Base-by-base conservation (phyloP, 37 sponge, comb jelly and placozoan genomes). In the Hormiphora californensis region DNA sequence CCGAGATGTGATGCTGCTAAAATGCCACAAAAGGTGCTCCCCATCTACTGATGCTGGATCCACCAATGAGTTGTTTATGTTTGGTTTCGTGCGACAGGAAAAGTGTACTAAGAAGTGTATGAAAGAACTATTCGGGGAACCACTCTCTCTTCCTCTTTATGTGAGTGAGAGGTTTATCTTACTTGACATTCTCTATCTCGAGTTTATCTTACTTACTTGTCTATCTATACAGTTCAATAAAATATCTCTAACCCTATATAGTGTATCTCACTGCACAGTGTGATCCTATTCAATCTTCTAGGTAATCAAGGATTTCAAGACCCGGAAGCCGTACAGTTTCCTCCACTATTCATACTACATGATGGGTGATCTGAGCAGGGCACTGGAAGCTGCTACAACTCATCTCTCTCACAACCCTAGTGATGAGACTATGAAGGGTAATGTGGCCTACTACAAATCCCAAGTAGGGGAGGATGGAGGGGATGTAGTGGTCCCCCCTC, bases 231-330 rank as follows among this genome's bases (percentile, higher is more conserved):
- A 12, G 12, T 12, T 12, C 51, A 46, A 46, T 46, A 17, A 8
- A 46, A 46, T 46, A 46, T 46, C 12, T 49, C 12, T 17, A 49
- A 49, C 53, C 15, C 53, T 15, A 15, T n/a, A n/a, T n/a, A n/a
- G n/a, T n/a, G n/a, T n/a, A n/a, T n/a, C n/a, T n/a, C n/a, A n/a
- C n/a, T n/a, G n/a, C n/a, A n/a, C n/a, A n/a, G n/a, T n/a, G n/a
- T n/a, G n/a, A n/a, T n/a, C n/a, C n/a, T n/a, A n/a, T n/a, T n/a
- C 53, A 17, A 17, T 15, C 4, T 65, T 73, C 43, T 46, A 73
- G 81, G 35, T 40, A 5, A 73, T 73, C 17, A 73, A 73, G 38
- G 81, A 73, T 73, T 73, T 73, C 44, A 73, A 73, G 25, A 40
- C 5, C 25, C 35, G 35, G 32, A 33, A 73, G 46, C 81, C 81